A percentile compares a stretch with the other conserved stretches of the same genome.
These are phyloP conservation scores for Punctoribates punctum DNA, from an alignment of 2,888 invertebrate species.

Conservation along the genomic window DNA sequence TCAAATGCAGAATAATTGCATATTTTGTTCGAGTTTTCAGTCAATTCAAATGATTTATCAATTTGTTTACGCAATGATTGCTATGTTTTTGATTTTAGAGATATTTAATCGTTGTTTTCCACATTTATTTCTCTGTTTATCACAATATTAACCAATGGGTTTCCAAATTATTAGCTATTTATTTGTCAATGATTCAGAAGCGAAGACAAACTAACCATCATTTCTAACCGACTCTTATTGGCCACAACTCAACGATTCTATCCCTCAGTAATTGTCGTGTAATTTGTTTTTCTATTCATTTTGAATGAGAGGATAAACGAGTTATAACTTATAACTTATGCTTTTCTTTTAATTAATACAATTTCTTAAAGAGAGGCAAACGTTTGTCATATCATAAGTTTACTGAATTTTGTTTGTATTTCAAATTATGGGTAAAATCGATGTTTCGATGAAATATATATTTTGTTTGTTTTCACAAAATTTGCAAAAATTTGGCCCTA, in stretches of 20 bases:
- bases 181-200: neutral
- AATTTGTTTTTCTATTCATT: neutral
- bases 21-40: slow-evolving; percentile 4
- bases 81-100: neutral
- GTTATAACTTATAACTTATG: too few species aligned
- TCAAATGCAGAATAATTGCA: slow-evolving; percentile 5
- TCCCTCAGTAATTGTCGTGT: neutral
- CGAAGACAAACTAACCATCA: neutral
- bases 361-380: too few species aligned
- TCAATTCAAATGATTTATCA: slow-evolving; percentile 22
- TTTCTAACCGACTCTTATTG: neutral
- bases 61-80: slow-evolving; percentile 26
- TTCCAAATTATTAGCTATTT: neutral
- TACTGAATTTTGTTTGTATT: too few species aligned
- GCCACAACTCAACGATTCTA: neutral
- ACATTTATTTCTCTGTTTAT: neutral
- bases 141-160: neutral
- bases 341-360: too few species aligned
- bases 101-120: slow-evolving; percentile 9
- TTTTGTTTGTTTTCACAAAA: too few species aligned
- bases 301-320: too few species aligned
- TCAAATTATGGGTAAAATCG: too few species aligned
- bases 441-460: too few species aligned
- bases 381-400: too few species aligned
- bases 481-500: too few species aligned